phyloP scores from a whole-genome alignment of 1,140 invertebrate species.

The Bombyx mori region ASM3026992v2 NC_085107.1:8524501-8525000 shows the following conservation, averaged over 20 bases:
- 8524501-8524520: too few species aligned
- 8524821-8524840: conserved; percentile 16
- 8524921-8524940: too few species aligned
- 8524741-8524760: conserved; percentile 14
- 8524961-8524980: too few species aligned
- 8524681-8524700: conserved; percentile 28
- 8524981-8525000: too few species aligned
- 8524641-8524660: conserved; percentile 25
- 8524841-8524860: not conserved
- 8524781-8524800: not conserved
- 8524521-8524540: too few species aligned
- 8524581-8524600: too few species aligned
- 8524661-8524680: conserved; percentile 42
- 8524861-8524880: too few species aligned
- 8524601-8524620: not conserved
- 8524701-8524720: conserved; percentile 43
- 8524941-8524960: too few species aligned
- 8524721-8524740: conserved; percentile 21
- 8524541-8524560: too few species aligned
- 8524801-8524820: conserved; percentile 17
- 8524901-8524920: too few species aligned
- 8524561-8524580: too few species aligned
- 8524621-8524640: conserved; percentile 23
- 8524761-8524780: conserved; percentile 2
- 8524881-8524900: too few species aligned